These are phyloP conservation scores for Porites divaricata DNA, from an alignment of 92 coral and sea anemone genomes.

Conservation along the genomic window DNA sequence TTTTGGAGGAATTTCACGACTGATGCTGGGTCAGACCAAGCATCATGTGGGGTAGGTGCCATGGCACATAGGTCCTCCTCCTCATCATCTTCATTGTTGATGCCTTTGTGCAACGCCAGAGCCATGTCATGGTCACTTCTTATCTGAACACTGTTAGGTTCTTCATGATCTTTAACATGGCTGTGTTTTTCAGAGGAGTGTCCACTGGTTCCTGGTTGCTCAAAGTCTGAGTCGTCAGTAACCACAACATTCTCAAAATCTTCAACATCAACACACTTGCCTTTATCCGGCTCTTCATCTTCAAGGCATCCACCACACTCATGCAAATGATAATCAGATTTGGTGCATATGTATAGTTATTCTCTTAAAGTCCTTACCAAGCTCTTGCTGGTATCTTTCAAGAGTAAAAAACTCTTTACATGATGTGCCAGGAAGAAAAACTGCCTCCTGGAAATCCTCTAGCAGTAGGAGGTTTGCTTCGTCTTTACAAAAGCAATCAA, in stretches of 20 bases:
- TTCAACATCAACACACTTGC: too few species aligned
- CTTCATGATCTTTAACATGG: background rate
- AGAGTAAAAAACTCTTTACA: slow-evolving; percentile 24
- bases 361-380: slow-evolving; percentile 28
- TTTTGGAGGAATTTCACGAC: too few species aligned
- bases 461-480: slow-evolving; percentile 21
- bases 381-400: slow-evolving; percentile 26
- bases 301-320: background rate
- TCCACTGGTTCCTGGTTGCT: too few species aligned
- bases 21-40: too few species aligned
- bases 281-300: too few species aligned
- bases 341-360: slow-evolving; percentile 29
- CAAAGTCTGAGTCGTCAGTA: too few species aligned
- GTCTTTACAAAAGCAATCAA: too few species aligned
- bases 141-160: slow-evolving; percentile 6
- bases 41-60: too few species aligned
- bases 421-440: background rate
- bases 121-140: slow-evolving; percentile 17
- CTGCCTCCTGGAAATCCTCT: slow-evolving; percentile 26
- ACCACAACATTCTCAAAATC: too few species aligned
- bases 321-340: slow-evolving; percentile 3
- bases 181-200: too few species aligned
- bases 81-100: too few species aligned
- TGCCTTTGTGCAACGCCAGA: background rate
- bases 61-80: too few species aligned